phyloP scores from a whole-genome alignment of 37 sponge, comb jelly and placozoan genomes.

The Diacarnus erythraeanus region DNA sequence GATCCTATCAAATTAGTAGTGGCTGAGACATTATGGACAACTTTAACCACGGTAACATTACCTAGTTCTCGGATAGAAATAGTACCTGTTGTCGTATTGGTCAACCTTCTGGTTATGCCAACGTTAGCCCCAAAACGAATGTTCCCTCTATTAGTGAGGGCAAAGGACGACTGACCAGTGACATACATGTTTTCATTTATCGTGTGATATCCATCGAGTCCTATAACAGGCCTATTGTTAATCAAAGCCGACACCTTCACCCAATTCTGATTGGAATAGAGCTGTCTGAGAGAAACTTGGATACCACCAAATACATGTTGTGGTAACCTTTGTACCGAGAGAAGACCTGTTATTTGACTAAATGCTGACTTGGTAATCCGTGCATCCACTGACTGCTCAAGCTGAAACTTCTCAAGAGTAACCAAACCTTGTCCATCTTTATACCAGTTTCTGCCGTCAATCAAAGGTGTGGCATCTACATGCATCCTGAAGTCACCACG shows the following conservation, averaged over 20 bases:
- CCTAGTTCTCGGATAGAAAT: slow-evolving; percentile 42
- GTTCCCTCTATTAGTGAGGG: slow-evolving; percentile 1
- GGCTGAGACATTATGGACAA: slow-evolving; percentile 30
- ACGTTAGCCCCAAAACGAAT: slow-evolving; percentile 16
- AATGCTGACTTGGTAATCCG: slow-evolving; percentile 29
- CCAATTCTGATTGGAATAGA: slow-evolving; percentile 59
- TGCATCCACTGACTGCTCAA: slow-evolving; percentile 66
- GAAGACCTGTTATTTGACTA: slow-evolving; percentile 27
- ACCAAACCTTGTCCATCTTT: neutral
- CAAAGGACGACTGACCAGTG: neutral
- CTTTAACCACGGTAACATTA: neutral
- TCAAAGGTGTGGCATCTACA: slow-evolving; percentile 50
- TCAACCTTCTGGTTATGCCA: slow-evolving; percentile 31
- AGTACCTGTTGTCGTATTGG: slow-evolving; percentile 20
- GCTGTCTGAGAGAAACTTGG: slow-evolving; percentile 36
- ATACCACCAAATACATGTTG: slow-evolving; percentile 31
- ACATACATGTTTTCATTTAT: slow-evolving; percentile 45
- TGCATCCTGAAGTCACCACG: slow-evolving; percentile 50
- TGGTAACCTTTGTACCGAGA: slow-evolving; percentile 2
- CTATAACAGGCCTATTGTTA: slow-evolving; percentile 19
- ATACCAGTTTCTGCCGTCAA: slow-evolving; percentile 23
- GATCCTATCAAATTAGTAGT: slow-evolving; percentile 19
- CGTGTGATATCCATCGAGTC: slow-evolving; percentile 45
- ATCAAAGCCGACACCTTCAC: slow-evolving; percentile 28
- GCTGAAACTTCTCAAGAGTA: slow-evolving; percentile 24